Evolutionary conservation across 2,888 invertebrate genomes (phyloP).

Genomic region (Malachius bipustulatus): DNA sequence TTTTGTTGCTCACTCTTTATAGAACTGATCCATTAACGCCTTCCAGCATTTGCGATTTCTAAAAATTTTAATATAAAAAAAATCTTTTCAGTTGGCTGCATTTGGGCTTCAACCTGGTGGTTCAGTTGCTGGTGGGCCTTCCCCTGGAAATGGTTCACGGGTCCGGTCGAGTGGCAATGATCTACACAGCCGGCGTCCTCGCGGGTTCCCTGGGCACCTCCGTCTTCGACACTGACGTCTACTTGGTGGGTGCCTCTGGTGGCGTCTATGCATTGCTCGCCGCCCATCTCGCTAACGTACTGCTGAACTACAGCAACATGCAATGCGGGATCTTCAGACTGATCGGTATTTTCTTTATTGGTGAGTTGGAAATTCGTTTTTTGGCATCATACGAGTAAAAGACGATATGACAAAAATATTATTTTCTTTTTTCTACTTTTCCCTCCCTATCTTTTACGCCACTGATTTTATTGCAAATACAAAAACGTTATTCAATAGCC

Average conservation of each 20-base stretch:
- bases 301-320: constrained; percentile 92
- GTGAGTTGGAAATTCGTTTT: constrained; percentile 41
- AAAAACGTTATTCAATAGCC: too few species aligned
- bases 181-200: constrained; percentile 87
- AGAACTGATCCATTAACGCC: too few species aligned
- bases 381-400: too few species aligned
- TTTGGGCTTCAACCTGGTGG: constrained; percentile 85
- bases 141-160: constrained; percentile 96
- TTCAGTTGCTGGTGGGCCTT: constrained; percentile 85
- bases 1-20: too few species aligned
- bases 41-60: too few species aligned
- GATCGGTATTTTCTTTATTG: constrained; percentile 82
- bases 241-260: constrained; percentile 92
- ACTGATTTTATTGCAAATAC: too few species aligned
- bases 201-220: constrained; percentile 80
- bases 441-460: too few species aligned
- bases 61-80: too few species aligned
- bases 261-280: constrained; percentile 94
- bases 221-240: constrained; percentile 87
- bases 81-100: constrained; percentile 82
- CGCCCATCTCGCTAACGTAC: constrained; percentile 89
- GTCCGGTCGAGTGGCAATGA: constrained; percentile 70
- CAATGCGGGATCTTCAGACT: constrained; percentile 82
- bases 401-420: too few species aligned
- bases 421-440: too few species aligned